A percentile compares a stretch with the other conserved stretches of the same genome.
Evolutionary conservation across 2,888 invertebrate genomes (phyloP).

Genomic region (Suillia variegata): DNA sequence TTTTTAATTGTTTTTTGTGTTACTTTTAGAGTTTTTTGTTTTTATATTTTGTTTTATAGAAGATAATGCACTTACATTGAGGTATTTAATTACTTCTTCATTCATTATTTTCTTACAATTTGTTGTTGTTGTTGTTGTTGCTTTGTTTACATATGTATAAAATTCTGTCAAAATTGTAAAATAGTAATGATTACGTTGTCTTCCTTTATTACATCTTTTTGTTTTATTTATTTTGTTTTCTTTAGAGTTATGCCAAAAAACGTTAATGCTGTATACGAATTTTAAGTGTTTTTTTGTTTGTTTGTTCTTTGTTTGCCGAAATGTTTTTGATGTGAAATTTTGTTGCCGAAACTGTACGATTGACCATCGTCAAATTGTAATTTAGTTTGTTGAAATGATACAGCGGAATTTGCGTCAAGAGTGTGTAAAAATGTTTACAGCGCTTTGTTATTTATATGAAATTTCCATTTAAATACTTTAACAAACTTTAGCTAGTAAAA

Average conservation of each 20-base stretch:
- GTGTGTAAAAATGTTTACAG: background rate
- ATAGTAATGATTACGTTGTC: background rate
- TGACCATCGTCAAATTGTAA: background rate
- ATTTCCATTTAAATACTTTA: slow-evolving; percentile 29
- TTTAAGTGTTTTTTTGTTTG: slow-evolving; percentile 10
- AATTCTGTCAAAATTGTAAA: background rate
- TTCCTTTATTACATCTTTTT: slow-evolving; percentile 15
- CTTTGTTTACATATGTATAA: slow-evolving; percentile 17
- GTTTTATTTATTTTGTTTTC: too few species aligned
- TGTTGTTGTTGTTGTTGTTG: slow-evolving; percentile 11
- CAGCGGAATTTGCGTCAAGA: background rate
- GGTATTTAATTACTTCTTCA: slow-evolving; percentile 53
- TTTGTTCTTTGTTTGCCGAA: slow-evolving; percentile 26
- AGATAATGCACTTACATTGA: slow-evolving; percentile 54
- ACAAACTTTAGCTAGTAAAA: slow-evolving; percentile 27
- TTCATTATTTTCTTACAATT: slow-evolving; percentile 29
- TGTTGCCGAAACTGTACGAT: slow-evolving; percentile 37
- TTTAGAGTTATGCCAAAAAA: slow-evolving; percentile 21
- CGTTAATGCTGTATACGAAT: slow-evolving; percentile 24
- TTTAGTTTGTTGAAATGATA: too few species aligned
- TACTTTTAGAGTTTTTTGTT: slow-evolving; percentile 16
- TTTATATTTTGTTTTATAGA: slow-evolving; percentile 31
- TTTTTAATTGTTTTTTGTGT: slow-evolving; percentile 16
- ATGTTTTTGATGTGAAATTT: slow-evolving; percentile 26
- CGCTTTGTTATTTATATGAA: too few species aligned